A percentile compares a stretch with the other conserved stretches of the same genome.
phyloP scores from a whole-genome alignment of 2,888 invertebrate species.

The Anoplius nigerrimus region DNA sequence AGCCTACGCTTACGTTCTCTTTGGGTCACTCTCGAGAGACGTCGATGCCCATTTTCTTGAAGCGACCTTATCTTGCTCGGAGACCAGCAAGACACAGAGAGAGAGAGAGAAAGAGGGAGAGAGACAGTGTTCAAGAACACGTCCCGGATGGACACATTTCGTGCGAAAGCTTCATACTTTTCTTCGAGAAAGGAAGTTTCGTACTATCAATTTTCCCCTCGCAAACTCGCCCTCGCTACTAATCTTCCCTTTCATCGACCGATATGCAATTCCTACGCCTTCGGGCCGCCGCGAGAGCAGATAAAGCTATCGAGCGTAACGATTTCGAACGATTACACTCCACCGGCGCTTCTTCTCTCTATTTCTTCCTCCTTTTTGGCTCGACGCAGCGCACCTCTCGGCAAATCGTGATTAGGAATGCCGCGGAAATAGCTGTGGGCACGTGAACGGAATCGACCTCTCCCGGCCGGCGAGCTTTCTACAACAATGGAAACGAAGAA shows the following conservation, averaged over 20 bases:
- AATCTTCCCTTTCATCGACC: neutral
- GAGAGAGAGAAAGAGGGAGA: neutral
- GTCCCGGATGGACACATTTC: constrained; percentile 60
- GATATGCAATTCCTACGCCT: neutral
- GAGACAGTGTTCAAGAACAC: too few species aligned
- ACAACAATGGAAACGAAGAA: too few species aligned
- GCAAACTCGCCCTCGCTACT: constrained; percentile 4
- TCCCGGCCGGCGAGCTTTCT: too few species aligned
- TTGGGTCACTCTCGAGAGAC: constrained; percentile 55
- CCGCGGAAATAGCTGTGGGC: too few species aligned
- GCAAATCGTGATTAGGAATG: too few species aligned
- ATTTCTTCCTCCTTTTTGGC: too few species aligned
- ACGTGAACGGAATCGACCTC: too few species aligned
- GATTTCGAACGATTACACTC: too few species aligned
- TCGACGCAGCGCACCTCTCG: too few species aligned
- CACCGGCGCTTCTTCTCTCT: too few species aligned
- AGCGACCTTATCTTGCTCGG: constrained; percentile 58
- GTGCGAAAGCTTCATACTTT: constrained; percentile 59
- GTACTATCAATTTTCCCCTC: constrained; percentile 47
- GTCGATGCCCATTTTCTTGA: constrained; percentile 55
- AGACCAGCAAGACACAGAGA: neutral
- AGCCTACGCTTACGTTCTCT: constrained; percentile 17
- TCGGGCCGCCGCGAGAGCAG: neutral
- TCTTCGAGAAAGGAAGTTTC: constrained; percentile 61
- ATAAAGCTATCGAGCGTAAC: too few species aligned